Conservation (phyloP, 2,113 vertebrate genomes). For the Rhizomys pruinosus region DNA sequence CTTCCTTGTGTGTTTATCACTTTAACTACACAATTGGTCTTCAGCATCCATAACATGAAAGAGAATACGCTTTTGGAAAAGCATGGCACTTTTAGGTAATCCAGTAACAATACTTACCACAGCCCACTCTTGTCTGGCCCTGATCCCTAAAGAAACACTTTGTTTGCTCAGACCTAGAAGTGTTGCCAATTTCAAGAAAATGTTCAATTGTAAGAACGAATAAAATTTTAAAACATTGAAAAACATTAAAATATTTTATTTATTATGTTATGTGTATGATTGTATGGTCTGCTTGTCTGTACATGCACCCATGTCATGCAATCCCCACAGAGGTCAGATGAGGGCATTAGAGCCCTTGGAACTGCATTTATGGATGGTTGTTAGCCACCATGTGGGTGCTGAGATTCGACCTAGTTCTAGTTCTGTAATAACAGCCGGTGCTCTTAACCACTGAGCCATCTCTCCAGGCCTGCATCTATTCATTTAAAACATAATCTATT, state of each 20-base stretch:
- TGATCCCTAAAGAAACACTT: neutral
- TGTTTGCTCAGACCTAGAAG: neutral
- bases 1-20: neutral
- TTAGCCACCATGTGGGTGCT: too few relatives aligned
- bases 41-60: neutral
- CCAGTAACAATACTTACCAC: neutral
- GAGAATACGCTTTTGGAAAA: neutral
- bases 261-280: too few relatives aligned
- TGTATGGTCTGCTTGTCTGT: too few relatives aligned
- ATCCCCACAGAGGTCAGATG: too few relatives aligned
- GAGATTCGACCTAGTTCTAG: too few relatives aligned
- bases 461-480: too few relatives aligned
- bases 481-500: neutral
- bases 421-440: too few relatives aligned
- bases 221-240: neutral
- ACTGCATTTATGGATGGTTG: too few relatives aligned
- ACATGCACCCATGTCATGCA: too few relatives aligned
- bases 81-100: neutral
- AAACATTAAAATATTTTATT: too few relatives aligned
- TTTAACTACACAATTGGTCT: slow-evolving; percentile 17
- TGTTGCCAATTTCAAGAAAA: neutral
- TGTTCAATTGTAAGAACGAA: neutral
- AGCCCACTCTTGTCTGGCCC: neutral
- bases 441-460: too few relatives aligned
- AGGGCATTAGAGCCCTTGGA: too few relatives aligned